These are phyloP conservation scores for Plusia festucae DNA, from an alignment of 2,888 invertebrate genomes.

Conservation along the genomic window DNA sequence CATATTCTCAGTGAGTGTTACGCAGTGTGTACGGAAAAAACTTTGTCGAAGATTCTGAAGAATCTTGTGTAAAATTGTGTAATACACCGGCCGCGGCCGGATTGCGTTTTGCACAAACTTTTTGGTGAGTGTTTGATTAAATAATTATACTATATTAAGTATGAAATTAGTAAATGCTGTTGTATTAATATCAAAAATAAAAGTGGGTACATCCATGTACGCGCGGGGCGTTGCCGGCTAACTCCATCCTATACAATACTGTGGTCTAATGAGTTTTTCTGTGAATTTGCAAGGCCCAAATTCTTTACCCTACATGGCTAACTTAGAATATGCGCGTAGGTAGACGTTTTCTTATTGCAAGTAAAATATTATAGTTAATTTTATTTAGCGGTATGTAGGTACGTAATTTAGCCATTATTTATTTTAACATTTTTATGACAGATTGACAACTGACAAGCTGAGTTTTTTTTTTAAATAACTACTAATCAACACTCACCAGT, in stretches of 20 bases:
- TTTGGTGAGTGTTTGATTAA: conserved; percentile 79
- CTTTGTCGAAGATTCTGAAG: conserved; percentile 89
- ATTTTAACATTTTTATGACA: background rate
- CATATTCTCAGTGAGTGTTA: conserved; percentile 90
- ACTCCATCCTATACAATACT: conserved; percentile 55
- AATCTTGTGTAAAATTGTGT: conserved; percentile 89
- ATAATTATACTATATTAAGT: conserved; percentile 46
- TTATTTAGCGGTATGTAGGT: no score
- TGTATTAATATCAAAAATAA: conserved; percentile 36
- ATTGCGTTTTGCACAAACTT: conserved; percentile 87
- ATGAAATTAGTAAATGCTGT: conserved; percentile 25
- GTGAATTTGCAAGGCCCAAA: conserved; percentile 77
- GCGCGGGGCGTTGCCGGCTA: conserved; percentile 82
- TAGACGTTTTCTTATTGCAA: conserved; percentile 6
- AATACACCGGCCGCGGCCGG: conserved; percentile 86
- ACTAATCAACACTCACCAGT: background rate
- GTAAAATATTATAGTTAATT: background rate
- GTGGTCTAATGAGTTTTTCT: conserved; percentile 75
- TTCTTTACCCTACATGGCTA: conserved; percentile 68
- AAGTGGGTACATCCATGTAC: conserved; percentile 58
- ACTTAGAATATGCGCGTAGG: conserved; percentile 14
- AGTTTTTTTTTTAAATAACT: background rate
- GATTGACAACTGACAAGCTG: background rate
- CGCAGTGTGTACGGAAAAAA: conserved; percentile 90
- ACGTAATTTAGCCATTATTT: background rate